A percentile compares a stretch with the other conserved stretches of the same genome.
Conservation (phyloP, 2,113 vertebrate genomes). For the Mesembrinibis cayennensis region DNA sequence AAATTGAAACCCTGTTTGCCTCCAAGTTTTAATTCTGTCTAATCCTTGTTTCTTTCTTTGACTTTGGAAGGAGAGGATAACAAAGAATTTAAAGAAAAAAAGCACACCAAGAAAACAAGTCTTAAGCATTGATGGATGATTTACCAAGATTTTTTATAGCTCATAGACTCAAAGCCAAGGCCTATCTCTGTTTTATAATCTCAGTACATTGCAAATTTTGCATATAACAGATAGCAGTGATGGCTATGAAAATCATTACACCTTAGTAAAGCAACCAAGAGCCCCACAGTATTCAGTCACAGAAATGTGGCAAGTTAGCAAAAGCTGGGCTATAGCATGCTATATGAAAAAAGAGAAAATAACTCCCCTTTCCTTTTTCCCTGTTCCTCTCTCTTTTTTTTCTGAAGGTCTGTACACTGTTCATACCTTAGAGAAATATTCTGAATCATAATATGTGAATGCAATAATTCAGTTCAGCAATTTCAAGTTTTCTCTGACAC, state of each 20-base stretch:
- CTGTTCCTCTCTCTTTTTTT: not conserved
- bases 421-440: not conserved
- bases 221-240: not conserved
- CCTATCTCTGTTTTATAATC: not conserved
- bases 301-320: not conserved
- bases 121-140: not conserved
- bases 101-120: not conserved
- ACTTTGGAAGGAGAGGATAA: not conserved
- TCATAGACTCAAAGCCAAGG: not conserved
- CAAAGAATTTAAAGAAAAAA: not conserved
- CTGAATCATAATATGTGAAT: not conserved
- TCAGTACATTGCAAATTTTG: not conserved
- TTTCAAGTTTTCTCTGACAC: conserved; percentile 14
- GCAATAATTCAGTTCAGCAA: not conserved
- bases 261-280: not conserved
- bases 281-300: not conserved
- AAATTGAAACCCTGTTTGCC: conserved; percentile 12
- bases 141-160: not conserved
- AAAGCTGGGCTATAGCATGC: not conserved
- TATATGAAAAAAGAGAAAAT: not conserved
- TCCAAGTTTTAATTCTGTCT: conserved; percentile 23
- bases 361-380: not conserved
- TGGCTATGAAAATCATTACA: not conserved
- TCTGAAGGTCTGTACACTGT: not conserved
- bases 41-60: conserved; percentile 16